Conservation (phyloP, 1,140 invertebrate genomes). For the Drepana arcuata region DNA sequence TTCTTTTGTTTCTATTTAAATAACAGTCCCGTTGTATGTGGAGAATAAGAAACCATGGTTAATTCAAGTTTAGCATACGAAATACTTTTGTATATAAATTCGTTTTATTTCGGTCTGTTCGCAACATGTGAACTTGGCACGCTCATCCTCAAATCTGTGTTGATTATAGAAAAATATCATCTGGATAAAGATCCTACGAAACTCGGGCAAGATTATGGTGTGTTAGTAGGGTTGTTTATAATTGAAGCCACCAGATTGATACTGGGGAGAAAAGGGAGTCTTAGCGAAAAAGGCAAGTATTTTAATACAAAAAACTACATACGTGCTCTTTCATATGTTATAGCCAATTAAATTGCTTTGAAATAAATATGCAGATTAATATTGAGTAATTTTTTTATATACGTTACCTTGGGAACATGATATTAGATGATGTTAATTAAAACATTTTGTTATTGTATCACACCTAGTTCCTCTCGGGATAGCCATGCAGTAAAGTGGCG, state of each 20-base stretch:
- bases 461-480: too few species aligned
- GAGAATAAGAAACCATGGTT: conserved; percentile 67
- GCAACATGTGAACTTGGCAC: conserved; percentile 84
- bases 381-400: too few species aligned
- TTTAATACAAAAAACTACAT: too few species aligned
- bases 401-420: too few species aligned
- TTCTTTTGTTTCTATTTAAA: too few species aligned
- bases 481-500: too few species aligned
- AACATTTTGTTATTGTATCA: too few species aligned
- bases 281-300: conserved; percentile 82
- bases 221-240: conserved; percentile 83
- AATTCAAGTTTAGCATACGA: conserved; percentile 85
- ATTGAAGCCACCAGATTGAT: conserved; percentile 85
- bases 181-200: conserved; percentile 75
- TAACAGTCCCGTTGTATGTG: too few species aligned
- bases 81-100: conserved; percentile 86
- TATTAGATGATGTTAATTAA: too few species aligned
- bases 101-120: conserved; percentile 89
- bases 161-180: conserved; percentile 74
- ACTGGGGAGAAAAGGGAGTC: conserved; percentile 87
- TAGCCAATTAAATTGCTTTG: too few species aligned
- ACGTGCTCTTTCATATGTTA: too few species aligned
- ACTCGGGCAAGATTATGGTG: conserved; percentile 82
- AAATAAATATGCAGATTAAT: too few species aligned
- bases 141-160: conserved; percentile 80